Percentiles rank a stretch among this genome's conserved stretches.
These are phyloP conservation scores for Pinctada fucata DNA, from an alignment of 2,888 invertebrate species.

Conservation along the genomic window DNA sequence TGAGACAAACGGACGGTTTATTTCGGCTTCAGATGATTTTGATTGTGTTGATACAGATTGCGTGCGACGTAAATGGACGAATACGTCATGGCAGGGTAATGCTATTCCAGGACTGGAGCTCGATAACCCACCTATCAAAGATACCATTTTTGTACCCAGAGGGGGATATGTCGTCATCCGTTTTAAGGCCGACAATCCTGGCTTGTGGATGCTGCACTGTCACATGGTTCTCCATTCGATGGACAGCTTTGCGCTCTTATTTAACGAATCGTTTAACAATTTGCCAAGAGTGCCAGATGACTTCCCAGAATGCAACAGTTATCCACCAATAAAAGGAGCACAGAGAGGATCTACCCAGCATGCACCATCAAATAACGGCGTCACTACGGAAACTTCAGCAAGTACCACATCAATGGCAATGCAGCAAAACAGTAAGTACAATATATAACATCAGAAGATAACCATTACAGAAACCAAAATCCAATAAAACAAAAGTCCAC, in stretches of 20 bases:
- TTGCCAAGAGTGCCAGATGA: constrained; percentile 54
- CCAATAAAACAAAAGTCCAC: too few relatives aligned
- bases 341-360: too few relatives aligned
- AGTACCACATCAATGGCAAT: too few relatives aligned
- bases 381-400: too few relatives aligned
- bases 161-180: constrained; percentile 73
- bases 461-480: too few relatives aligned
- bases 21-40: constrained; percentile 42
- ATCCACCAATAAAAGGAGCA: constrained; percentile 21
- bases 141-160: constrained; percentile 71
- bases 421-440: too few relatives aligned
- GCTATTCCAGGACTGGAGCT: constrained; percentile 62
- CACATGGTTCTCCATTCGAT: constrained; percentile 67
- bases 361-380: too few relatives aligned
- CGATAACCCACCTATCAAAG: constrained; percentile 62
- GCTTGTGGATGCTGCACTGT: constrained; percentile 72
- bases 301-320: constrained; percentile 64
- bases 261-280: constrained; percentile 63
- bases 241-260: constrained; percentile 70
- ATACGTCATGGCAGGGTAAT: constrained; percentile 60
- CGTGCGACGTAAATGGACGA: constrained; percentile 63
- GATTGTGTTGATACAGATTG: constrained; percentile 58
- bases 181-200: constrained; percentile 71
- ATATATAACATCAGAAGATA: too few relatives aligned
- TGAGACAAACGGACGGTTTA: constrained; percentile 33